Evolutionary conservation across 2,797 vertebrate genomes (phyloP), one percentile per base, ranked within the genome.

Genomic region (Selene dorsalis): DNA sequence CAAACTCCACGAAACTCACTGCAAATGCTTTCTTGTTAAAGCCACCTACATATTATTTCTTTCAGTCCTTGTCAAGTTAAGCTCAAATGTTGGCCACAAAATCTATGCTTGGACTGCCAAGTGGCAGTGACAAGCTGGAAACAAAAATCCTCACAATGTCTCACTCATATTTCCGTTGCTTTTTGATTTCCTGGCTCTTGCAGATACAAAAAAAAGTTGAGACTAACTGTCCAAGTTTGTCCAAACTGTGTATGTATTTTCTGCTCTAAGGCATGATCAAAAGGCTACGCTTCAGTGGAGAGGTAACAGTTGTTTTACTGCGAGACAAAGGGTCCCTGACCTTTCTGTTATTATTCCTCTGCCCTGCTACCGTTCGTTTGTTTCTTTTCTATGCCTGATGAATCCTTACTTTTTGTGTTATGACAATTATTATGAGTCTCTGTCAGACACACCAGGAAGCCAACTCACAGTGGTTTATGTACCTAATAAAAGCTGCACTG

Each of bases 381-480:
- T 61, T 64, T 66, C 62, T 69, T 71, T 85, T 66, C 64, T 69
- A 68, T 18, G 81, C 50, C 66, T 41, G 39, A 39, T 71, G 77
- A 71, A 76, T 66, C 35, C 26, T 72, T 73, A 52, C 39, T 76
- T 52, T 84, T 84, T 89, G 69, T 85, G 78, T 78, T 87, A 90
- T 87, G 79, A 91, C 86, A 90, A 80, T 87, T 90, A 80, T 87
- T 91, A 88, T 89, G 84, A 81, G 69, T 77, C 48, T 79, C 78
- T 82, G 84, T 92, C 80, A 88, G 84, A 75, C 61, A 75, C 81
- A 79, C 69, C 63, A 71, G 72, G 79, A 86, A 79, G 76, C 83
- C 85, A 88, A 82, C 79, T 88, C 79, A 69, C 80, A 64, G 78
- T 79, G 84, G 77, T 91, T 92, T 90, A 92, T 91, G 87, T 87